Conservation (phyloP, 2,888 invertebrate genomes). For the Quadriops clusia region DNA sequence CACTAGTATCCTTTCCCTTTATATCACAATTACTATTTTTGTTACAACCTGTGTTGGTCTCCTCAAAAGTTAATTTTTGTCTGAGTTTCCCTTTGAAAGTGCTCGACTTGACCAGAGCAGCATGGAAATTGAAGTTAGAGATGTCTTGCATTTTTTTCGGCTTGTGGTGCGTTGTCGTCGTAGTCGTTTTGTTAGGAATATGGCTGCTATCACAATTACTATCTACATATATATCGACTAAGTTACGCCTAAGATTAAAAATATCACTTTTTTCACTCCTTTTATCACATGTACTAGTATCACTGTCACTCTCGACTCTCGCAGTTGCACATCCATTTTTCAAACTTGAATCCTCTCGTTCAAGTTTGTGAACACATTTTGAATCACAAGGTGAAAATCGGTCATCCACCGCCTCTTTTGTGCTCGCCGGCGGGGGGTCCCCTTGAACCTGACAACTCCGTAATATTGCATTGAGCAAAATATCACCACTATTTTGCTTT, state of each 20-base stretch:
- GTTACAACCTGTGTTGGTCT: constrained; percentile 15
- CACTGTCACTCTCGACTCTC: constrained; percentile 13
- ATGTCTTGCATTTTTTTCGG: constrained; percentile 23
- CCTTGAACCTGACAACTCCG: constrained; percentile 24
- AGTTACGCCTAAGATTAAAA: constrained; percentile 32
- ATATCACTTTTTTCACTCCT: constrained; percentile 33
- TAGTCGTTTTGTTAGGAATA: constrained; percentile 7
- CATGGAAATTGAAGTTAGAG: constrained; percentile 17
- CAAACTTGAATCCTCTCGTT: constrained; percentile 3
- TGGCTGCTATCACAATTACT: constrained; percentile 34
- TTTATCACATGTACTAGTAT: constrained; percentile 30
- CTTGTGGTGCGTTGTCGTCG: constrained; percentile 14
- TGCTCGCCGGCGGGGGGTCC: constrained; percentile 9
- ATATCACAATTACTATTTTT: constrained; percentile 6
- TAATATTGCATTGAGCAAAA: constrained; percentile 34
- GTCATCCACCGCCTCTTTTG: constrained; percentile 9
- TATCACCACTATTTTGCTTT: constrained; percentile 31
- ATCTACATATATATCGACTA: constrained; percentile 31
- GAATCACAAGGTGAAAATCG: constrained; percentile 20
- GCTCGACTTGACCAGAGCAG: constrained; percentile 11
- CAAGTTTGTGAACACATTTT: constrained; percentile 21
- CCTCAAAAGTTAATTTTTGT: constrained; percentile 30
- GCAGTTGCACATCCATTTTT: constrained; percentile 19
- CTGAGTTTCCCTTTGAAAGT: constrained; percentile 21
- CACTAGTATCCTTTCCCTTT: constrained; percentile 1